A percentile compares a stretch with the other conserved stretches of the same genome.
These are phyloP conservation scores for Actinernus sp. DNA, from an alignment of 92 coral and sea anemone genomes.

Conservation along the genomic window DNA sequence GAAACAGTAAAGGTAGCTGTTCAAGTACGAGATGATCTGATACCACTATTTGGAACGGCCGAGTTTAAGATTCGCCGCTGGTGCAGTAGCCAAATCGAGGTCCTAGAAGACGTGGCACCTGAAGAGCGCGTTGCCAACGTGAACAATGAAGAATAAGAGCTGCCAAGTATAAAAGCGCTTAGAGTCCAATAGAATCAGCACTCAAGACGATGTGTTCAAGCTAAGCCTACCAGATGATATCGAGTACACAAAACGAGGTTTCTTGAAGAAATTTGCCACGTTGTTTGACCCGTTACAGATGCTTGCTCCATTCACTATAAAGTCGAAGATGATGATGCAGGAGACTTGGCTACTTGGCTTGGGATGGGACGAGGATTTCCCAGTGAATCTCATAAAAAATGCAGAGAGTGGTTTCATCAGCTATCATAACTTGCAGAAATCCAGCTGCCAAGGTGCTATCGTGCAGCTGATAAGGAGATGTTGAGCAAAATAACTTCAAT, in stretches of 20 bases:
- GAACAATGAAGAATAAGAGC: no score
- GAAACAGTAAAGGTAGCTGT: slow-evolving; percentile 51
- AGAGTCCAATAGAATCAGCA: slow-evolving; percentile 60
- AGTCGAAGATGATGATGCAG: slow-evolving; percentile 56
- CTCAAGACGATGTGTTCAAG: no score
- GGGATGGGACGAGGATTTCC: slow-evolving; percentile 59
- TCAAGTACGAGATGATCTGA: slow-evolving; percentile 18
- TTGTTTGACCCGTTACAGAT: no score
- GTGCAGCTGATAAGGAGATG: no score
- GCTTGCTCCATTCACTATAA: no score
- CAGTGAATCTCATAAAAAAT: slow-evolving; percentile 4
- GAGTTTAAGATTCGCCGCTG: no score
- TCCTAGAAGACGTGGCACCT: no score
- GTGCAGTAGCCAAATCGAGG: no score
- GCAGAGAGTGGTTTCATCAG: slow-evolving; percentile 11
- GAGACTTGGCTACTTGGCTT: slow-evolving; percentile 39
- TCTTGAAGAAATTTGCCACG: slow-evolving; percentile 9
- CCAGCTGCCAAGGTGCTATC: slow-evolving; percentile 19
- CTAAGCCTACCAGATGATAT: neutral
- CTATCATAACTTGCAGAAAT: slow-evolving; percentile 6
- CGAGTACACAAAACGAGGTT: slow-evolving; percentile 11
- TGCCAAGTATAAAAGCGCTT: no score
- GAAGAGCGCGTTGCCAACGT: no score
- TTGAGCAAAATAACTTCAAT: no score
- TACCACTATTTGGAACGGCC: slow-evolving; percentile 19